Evolutionary conservation across 2,113 vertebrate species (phyloP).

Genomic region (Erythrocercus mccallii): DNA sequence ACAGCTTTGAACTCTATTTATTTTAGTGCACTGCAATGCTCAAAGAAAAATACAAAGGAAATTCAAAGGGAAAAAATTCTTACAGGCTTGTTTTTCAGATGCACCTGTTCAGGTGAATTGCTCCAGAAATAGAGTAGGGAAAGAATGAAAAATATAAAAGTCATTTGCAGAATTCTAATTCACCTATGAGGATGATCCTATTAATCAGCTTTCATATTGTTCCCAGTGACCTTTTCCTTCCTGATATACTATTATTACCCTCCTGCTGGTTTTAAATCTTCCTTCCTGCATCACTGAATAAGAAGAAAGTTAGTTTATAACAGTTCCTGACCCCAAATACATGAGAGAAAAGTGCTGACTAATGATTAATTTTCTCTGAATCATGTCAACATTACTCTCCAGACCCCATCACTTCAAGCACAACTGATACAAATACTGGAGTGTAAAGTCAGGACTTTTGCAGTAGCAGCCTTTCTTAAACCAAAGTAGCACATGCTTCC

Average conservation of each 20-base stretch:
- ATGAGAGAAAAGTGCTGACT: conserved; percentile 19
- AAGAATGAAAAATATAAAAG: neutral
- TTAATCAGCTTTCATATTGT: conserved; percentile 35
- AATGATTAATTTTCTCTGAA: conserved; percentile 20
- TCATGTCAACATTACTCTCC: neutral
- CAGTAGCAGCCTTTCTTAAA: neutral
- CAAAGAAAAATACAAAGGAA: neutral
- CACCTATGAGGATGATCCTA: neutral
- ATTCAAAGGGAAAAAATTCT: neutral
- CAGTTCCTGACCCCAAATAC: neutral
- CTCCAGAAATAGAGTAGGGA: neutral
- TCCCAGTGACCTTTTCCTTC: conserved; percentile 13
- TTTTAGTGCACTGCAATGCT: neutral
- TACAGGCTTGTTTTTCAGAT: neutral
- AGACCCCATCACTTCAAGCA: neutral
- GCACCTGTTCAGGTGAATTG: neutral
- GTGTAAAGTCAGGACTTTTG: neutral
- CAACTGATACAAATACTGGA: neutral
- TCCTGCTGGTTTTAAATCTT: conserved; percentile 15
- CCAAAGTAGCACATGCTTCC: neutral
- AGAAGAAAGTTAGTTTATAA: conserved; percentile 8
- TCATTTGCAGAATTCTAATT: neutral
- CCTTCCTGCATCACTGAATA: neutral
- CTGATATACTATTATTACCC: neutral
- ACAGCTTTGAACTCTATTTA: neutral